phyloP scores from a whole-genome alignment of 2,797 vertebrate genomes.

The Onychomys torridus region DNA sequence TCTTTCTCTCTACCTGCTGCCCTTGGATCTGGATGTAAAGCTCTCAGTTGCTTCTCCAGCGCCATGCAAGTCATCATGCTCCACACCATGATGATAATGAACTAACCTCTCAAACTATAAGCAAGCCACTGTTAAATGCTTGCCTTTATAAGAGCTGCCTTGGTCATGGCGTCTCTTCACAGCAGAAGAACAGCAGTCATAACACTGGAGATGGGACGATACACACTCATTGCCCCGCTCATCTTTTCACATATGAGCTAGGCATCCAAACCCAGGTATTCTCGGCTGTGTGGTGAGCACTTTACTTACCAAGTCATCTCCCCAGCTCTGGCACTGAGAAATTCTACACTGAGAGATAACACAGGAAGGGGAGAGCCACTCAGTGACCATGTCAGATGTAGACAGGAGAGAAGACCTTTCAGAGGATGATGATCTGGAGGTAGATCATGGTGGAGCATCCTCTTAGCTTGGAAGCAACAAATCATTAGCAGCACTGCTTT shows the following conservation, averaged over 20 bases:
- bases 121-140: not conserved
- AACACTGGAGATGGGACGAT: not conserved
- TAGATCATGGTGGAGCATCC: not conserved
- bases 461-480: not conserved
- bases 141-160: not conserved
- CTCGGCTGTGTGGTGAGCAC: not conserved
- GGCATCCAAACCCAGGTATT: not conserved
- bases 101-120: not conserved
- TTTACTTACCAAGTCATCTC: not conserved
- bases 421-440: not conserved
- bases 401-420: not conserved
- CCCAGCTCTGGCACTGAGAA: not conserved
- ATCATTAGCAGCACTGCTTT: not conserved
- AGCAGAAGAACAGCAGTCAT: too few species aligned
- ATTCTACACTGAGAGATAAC: not conserved
- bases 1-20: not conserved
- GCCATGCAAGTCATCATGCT: not conserved
- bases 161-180: not conserved
- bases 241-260: not conserved
- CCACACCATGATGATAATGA: too few species aligned
- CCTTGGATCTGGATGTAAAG: not conserved
- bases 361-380: not conserved
- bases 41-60: not conserved
- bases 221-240: rapidly evolving
- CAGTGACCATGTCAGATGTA: not conserved